Conservation (phyloP, 1,140 invertebrate genomes). For the Ridgeia piscesae region DNA sequence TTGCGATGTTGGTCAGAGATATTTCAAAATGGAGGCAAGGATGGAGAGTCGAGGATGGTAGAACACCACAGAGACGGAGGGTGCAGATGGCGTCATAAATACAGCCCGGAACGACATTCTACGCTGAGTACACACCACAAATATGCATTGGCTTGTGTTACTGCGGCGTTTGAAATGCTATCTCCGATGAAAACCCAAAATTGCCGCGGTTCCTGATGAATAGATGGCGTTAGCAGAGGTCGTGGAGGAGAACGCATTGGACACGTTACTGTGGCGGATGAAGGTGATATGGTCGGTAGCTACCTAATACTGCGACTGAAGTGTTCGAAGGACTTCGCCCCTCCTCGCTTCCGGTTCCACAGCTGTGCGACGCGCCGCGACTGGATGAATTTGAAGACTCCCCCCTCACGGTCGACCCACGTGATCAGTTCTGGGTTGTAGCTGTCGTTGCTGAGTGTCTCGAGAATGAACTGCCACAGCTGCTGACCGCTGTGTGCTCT, state of each 20-base stretch:
- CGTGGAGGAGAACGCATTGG: too few species aligned
- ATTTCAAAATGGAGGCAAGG: too few species aligned
- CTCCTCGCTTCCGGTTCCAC: conserved; percentile 88
- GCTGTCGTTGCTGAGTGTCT: conserved; percentile 32
- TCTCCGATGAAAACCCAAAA: not conserved
- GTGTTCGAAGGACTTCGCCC: conserved; percentile 91
- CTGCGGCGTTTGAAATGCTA: not conserved
- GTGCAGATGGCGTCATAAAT: too few species aligned
- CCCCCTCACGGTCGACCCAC: conserved; percentile 76
- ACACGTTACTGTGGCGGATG: not conserved
- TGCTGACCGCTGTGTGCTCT: not conserved
- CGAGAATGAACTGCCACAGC: conserved; percentile 47
- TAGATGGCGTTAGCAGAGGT: too few species aligned
- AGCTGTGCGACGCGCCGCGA: conserved; percentile 82
- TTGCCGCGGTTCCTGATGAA: too few species aligned
- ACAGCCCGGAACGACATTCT: too few species aligned
- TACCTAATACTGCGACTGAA: conserved; percentile 77
- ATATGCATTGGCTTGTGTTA: not conserved
- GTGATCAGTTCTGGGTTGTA: conserved; percentile 34
- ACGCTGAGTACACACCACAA: too few species aligned
- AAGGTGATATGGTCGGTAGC: not conserved
- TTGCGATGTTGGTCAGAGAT: too few species aligned
- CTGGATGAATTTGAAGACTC: conserved; percentile 83
- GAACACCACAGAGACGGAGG: too few species aligned
- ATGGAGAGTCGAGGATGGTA: too few species aligned